phyloP scores from a whole-genome alignment of 2,888 invertebrate species.

The Argyresthia albistria region DNA sequence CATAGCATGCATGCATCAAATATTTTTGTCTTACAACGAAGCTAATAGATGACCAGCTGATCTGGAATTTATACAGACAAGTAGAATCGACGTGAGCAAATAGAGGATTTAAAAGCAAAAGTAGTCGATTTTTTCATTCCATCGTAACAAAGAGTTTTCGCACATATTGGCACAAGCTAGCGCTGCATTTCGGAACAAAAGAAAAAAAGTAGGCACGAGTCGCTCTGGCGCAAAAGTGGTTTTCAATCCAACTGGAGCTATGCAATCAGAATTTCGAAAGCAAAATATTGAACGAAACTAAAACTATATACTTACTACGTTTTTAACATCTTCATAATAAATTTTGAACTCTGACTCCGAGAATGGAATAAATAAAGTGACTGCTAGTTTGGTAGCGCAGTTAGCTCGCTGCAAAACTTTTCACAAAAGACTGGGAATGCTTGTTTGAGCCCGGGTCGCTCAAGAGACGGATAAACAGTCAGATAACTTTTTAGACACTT shows the following conservation, averaged over 20 bases:
- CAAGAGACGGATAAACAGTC: no score
- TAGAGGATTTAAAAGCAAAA: not conserved
- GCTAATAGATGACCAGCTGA: not conserved
- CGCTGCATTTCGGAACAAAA: constrained; percentile 2
- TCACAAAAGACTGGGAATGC: not conserved
- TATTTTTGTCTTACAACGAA: not conserved
- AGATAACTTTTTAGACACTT: no score
- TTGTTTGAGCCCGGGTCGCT: no score
- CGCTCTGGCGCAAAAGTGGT: constrained; percentile 4
- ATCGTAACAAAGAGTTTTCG: not conserved
- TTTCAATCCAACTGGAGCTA: constrained; percentile 2
- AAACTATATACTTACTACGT: no score
- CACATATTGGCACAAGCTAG: not conserved
- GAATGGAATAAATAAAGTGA: not conserved
- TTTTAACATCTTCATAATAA: no score
- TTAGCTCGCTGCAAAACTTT: not conserved
- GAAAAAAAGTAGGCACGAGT: not conserved
- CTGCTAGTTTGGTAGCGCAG: not conserved
- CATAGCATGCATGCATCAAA: not conserved
- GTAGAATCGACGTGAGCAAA: no score
- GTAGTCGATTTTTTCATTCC: not conserved
- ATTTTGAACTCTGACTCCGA: not conserved
- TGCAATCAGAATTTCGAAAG: constrained; percentile 3
- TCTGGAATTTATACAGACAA: not conserved
- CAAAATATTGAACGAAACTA: not conserved